Percentiles rank a stretch among this genome's conserved stretches.
Conservation (phyloP, 2,888 invertebrate genomes). For the Slavum lentiscoides region DNA sequence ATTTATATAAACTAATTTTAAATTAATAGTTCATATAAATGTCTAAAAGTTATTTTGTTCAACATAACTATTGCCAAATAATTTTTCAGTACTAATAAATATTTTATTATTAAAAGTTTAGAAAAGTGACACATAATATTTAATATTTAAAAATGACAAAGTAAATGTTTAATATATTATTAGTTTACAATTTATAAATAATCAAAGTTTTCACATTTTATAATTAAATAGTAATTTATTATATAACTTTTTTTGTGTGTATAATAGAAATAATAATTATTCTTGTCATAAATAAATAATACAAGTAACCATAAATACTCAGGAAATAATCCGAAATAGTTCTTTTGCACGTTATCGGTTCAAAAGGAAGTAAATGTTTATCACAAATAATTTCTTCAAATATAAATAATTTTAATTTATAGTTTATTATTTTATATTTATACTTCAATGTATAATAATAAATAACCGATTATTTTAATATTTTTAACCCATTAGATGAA, state of each 20-base stretch:
- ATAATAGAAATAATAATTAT: too few species aligned
- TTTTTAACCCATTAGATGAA: background rate
- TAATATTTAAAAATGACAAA: too few species aligned
- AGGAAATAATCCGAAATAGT: background rate
- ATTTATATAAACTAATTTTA: background rate
- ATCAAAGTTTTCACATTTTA: background rate
- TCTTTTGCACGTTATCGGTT: background rate
- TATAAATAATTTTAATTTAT: too few species aligned
- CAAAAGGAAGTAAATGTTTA: background rate
- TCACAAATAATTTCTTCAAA: too few species aligned
- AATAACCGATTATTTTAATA: background rate
- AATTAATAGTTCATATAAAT: background rate
- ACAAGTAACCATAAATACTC: too few species aligned
- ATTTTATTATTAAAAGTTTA: background rate
- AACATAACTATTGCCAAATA: background rate
- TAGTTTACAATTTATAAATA: too few species aligned
- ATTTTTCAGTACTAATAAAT: background rate
- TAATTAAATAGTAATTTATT: background rate
- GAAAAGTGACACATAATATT: background rate
- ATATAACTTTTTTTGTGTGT: too few species aligned
- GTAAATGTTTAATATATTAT: too few species aligned
- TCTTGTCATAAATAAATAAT: too few species aligned
- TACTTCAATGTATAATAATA: background rate
- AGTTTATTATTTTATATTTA: too few species aligned
- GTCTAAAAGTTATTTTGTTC: background rate